Conservation (phyloP, 2,797 vertebrate genomes). For the Austrolebias charrua region DNA sequence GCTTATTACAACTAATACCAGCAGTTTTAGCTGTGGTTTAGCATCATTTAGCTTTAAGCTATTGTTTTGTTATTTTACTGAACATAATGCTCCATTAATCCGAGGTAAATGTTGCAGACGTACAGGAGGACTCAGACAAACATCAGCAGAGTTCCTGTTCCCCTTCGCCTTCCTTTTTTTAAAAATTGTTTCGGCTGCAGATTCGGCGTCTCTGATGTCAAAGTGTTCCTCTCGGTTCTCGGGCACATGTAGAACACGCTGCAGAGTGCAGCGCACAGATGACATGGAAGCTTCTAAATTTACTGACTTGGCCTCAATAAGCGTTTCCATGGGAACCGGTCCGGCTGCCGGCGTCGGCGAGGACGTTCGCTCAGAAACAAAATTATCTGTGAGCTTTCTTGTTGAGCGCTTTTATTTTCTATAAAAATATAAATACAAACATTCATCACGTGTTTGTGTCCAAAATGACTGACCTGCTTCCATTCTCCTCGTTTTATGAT, state of each 20-base stretch:
- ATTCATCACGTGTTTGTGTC: not conserved
- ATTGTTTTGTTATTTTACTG: no score
- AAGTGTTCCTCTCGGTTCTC: conserved; percentile 27
- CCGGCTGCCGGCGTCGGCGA: conserved; percentile 62
- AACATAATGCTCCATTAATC: no score
- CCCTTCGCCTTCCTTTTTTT: no score
- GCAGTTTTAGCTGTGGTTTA: no score
- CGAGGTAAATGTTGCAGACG: no score
- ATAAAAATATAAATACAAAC: not conserved
- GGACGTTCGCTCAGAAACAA: conserved; percentile 54
- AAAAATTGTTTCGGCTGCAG: conserved; percentile 3
- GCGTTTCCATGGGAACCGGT: conserved; percentile 79
- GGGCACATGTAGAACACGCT: conserved; percentile 56
- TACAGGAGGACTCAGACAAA: no score
- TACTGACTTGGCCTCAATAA: conserved; percentile 76
- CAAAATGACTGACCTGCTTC: not conserved
- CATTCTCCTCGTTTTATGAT: conserved; percentile 17
- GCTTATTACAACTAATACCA: no score
- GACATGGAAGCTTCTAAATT: conserved; percentile 74
- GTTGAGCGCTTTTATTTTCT: conserved; percentile 7
- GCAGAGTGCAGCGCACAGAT: conserved; percentile 67
- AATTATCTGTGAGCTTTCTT: conserved; percentile 42
- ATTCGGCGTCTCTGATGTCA: conserved; percentile 39
- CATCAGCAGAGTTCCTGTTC: no score
- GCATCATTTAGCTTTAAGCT: no score